phyloP scores from a whole-genome alignment of 2,888 invertebrate species.

The Artemia sp. region DNA sequence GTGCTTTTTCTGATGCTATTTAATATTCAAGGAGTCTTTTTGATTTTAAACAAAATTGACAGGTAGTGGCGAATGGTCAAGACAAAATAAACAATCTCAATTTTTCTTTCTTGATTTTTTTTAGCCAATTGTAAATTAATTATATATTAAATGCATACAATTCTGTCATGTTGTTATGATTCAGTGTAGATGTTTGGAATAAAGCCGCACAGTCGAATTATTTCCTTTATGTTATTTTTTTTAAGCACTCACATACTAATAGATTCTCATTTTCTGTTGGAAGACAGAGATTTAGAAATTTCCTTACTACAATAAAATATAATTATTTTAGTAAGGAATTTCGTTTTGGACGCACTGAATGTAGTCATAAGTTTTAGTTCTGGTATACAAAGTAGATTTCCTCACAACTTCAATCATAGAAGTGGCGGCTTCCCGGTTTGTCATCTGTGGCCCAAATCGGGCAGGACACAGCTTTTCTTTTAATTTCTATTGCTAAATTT shows the following conservation, averaged over 20 bases:
- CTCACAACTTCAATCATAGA: conserved; percentile 86
- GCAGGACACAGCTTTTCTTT: conserved; percentile 54
- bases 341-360: conserved; percentile 99
- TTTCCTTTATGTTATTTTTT: too few species aligned
- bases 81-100: too few species aligned
- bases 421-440: conserved; percentile 82
- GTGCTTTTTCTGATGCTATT: too few species aligned
- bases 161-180: conserved; percentile 15
- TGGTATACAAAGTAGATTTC: conserved; percentile 84
- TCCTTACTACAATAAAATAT: background rate
- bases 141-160: background rate
- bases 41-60: too few species aligned
- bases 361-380: conserved; percentile 94
- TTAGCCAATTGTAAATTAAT: too few species aligned
- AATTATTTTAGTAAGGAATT: conserved; percentile 65
- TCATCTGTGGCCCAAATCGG: conserved; percentile 76
- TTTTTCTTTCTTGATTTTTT: too few species aligned
- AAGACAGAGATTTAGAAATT: too few species aligned
- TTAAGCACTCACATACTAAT: too few species aligned
- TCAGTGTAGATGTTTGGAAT: conserved; percentile 15
- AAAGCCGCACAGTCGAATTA: conserved; percentile 16
- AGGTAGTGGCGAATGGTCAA: too few species aligned
- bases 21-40: too few species aligned
- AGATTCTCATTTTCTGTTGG: too few species aligned
- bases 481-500: too few species aligned